A percentile compares a stretch with the other conserved stretches of the same genome.
Evolutionary conservation across 2,888 invertebrate species (phyloP).

Genomic region (Sphaerophoria rueppellii): DNA sequence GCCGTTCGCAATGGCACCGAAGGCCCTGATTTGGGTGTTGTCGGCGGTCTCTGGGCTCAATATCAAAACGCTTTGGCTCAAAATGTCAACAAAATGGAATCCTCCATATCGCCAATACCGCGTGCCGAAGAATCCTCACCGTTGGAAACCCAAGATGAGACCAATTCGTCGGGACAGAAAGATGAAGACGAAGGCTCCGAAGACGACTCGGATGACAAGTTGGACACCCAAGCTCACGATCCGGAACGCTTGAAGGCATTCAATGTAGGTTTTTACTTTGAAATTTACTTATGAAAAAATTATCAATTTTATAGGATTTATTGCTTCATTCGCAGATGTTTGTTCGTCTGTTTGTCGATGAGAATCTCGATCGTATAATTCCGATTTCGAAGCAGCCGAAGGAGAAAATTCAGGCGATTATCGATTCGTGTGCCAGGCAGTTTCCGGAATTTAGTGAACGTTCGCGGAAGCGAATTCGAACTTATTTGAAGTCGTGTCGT

Average conservation of each 20-base stretch:
- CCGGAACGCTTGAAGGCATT: slow-evolving; percentile 97
- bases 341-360: slow-evolving; percentile 97
- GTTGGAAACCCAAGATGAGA: slow-evolving; percentile 88
- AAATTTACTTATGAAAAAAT: neutral
- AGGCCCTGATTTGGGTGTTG: slow-evolving; percentile 81
- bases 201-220: slow-evolving; percentile 95
- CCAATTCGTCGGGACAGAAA: slow-evolving; percentile 94
- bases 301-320: neutral
- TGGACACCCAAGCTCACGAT: slow-evolving; percentile 94
- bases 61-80: slow-evolving; percentile 91
- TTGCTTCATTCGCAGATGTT: slow-evolving; percentile 90
- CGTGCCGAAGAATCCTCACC: slow-evolving; percentile 85
- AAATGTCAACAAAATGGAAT: slow-evolving; percentile 83
- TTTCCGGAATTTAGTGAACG: slow-evolving; percentile 98
- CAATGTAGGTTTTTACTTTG: slow-evolving; percentile 87
- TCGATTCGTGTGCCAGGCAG: slow-evolving; percentile 97
- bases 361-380: slow-evolving; percentile 97
- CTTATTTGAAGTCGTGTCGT: slow-evolving; percentile 97
- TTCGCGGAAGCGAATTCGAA: slow-evolving; percentile 96
- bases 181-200: slow-evolving; percentile 92
- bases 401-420: slow-evolving; percentile 98
- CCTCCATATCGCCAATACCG: slow-evolving; percentile 82
- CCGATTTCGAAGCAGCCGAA: slow-evolving; percentile 99
- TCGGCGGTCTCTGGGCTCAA: slow-evolving; percentile 93
- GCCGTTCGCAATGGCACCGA: slow-evolving; percentile 85